phyloP scores from a whole-genome alignment of 2,113 vertebrate genomes.

The Phasianus colchicus region DNA sequence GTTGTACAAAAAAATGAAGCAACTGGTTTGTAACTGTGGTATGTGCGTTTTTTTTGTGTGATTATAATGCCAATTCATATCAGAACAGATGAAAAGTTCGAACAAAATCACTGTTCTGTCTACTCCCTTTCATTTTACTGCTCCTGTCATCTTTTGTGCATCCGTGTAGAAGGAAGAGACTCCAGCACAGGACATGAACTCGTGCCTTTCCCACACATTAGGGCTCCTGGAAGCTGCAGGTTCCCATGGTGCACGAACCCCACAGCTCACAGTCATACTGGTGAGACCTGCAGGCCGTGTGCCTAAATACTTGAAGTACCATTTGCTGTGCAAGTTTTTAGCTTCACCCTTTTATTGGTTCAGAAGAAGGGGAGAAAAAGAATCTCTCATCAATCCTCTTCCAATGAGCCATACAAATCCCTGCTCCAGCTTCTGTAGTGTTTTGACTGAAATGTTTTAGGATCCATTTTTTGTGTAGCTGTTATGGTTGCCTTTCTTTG shows the following conservation, averaged over 20 bases:
- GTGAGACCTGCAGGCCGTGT: slow-evolving; percentile 14
- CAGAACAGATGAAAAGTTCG: neutral
- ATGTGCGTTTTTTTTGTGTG: neutral
- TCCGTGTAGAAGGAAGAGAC: neutral
- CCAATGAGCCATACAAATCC: neutral
- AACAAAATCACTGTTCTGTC: neutral
- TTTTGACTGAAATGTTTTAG: neutral
- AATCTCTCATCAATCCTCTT: neutral
- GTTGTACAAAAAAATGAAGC: neutral
- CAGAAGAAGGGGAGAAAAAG: neutral
- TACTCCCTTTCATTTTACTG: neutral
- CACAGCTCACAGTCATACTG: neutral
- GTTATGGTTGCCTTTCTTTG: neutral
- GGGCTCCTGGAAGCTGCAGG: neutral
- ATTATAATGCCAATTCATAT: neutral
- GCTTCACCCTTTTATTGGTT: neutral
- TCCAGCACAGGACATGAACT: neutral
- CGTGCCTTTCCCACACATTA: slow-evolving; percentile 62
- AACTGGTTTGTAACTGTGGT: neutral
- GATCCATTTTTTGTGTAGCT: neutral
- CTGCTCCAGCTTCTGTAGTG: neutral
- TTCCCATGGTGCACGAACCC: slow-evolving; percentile 18
- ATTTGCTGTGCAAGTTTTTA: slow-evolving; percentile 38
- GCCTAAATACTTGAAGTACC: slow-evolving; percentile 55
- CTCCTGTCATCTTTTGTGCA: neutral